Evolutionary conservation across 2,113 vertebrate genomes (phyloP).

Genomic region (Illadopsis cleaveri): DNA sequence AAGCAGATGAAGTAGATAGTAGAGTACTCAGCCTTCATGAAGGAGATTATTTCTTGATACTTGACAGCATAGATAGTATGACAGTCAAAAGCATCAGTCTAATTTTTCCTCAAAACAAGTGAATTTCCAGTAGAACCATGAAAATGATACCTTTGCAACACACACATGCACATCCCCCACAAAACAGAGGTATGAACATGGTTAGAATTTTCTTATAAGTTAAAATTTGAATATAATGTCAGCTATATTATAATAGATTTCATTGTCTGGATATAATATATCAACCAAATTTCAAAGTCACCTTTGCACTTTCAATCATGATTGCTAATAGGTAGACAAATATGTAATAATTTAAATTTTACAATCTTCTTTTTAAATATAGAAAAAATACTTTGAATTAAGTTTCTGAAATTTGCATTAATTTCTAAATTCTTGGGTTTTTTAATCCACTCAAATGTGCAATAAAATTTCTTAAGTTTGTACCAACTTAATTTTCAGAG

Average conservation of each 20-base stretch:
- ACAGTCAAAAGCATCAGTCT: neutral
- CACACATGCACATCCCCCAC: neutral
- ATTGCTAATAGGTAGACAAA: constrained; percentile 45
- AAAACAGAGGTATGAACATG: neutral
- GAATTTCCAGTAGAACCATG: neutral
- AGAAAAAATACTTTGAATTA: neutral
- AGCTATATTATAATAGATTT: constrained; percentile 15
- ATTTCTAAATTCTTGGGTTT: neutral
- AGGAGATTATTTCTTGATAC: neutral
- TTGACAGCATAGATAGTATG: neutral
- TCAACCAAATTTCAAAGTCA: constrained; percentile 49
- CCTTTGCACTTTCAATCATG: neutral
- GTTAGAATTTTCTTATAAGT: constrained; percentile 41
- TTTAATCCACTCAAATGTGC: neutral
- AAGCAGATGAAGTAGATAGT: neutral
- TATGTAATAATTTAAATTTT: constrained; percentile 20
- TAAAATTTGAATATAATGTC: constrained; percentile 29
- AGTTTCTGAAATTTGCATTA: neutral
- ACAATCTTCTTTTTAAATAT: constrained; percentile 3
- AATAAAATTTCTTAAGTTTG: neutral
- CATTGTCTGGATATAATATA: constrained; percentile 44
- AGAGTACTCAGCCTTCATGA: neutral
- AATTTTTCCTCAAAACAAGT: neutral
- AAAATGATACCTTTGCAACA: neutral
- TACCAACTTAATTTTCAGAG: neutral